Evolutionary conservation across 2,888 invertebrate genomes (phyloP).

Genomic region (Teleogryllus oceanicus): DNA sequence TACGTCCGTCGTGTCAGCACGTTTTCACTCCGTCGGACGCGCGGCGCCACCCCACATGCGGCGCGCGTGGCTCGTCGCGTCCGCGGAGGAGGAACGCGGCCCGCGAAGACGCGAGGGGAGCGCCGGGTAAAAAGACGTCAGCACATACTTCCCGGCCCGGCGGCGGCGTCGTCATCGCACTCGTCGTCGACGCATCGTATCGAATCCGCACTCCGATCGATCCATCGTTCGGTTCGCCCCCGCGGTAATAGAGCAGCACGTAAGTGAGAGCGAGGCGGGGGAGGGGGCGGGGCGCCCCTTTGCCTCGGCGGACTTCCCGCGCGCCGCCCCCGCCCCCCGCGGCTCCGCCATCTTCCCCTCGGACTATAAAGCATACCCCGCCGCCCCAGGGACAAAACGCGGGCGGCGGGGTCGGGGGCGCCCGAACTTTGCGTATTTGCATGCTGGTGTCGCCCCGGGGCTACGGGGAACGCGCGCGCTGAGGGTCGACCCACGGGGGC

Average conservation of each 20-base stretch:
- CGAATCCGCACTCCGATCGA: neutral
- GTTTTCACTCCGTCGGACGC: too few relatives aligned
- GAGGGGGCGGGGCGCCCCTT: neutral
- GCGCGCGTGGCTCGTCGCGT: too few relatives aligned
- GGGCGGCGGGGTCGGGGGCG: neutral
- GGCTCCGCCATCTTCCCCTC: neutral
- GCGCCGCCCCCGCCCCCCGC: neutral
- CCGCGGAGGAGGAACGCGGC: too few relatives aligned
- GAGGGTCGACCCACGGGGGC: too few relatives aligned
- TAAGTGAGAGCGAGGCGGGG: neutral
- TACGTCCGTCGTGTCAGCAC: too few relatives aligned
- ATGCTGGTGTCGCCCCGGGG: neutral
- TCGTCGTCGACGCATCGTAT: neutral
- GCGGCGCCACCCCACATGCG: too few relatives aligned
- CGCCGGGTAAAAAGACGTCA: neutral
- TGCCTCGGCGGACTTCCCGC: neutral
- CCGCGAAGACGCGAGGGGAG: neutral
- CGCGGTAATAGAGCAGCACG: constrained; percentile 6
- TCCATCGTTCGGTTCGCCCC: neutral
- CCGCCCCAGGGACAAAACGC: too few relatives aligned
- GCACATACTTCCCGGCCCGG: neutral
- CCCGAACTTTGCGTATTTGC: neutral
- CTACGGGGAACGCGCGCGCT: too few relatives aligned
- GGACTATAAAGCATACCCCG: too few relatives aligned
- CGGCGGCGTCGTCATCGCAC: neutral